These are phyloP conservation scores for Selenia dentaria DNA, from an alignment of 2,888 invertebrate species.

Conservation along the genomic window DNA sequence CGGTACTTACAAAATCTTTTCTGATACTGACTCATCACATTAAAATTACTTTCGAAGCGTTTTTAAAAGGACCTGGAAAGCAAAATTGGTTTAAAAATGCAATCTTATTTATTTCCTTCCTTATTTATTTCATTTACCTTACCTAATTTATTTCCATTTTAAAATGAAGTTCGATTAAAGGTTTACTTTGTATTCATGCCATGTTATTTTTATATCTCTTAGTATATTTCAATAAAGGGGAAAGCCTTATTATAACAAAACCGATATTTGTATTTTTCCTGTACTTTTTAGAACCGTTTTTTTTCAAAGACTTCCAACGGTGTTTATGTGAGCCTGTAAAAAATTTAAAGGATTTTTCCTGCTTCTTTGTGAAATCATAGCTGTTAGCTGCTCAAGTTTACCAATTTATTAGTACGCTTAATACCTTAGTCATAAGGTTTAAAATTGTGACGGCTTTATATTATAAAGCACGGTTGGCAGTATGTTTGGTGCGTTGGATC, in stretches of 20 bases:
- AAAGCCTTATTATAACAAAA: conserved; percentile 10
- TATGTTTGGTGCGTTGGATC: conserved; percentile 33
- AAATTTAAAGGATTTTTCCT: conserved; percentile 21
- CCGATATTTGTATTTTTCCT: conserved; percentile 9
- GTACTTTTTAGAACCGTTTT: conserved; percentile 17
- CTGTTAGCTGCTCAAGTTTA: neutral
- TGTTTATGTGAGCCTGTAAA: conserved; percentile 21
- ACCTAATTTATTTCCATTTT: too few species aligned
- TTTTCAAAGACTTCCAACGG: conserved; percentile 24
- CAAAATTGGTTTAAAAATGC: too few species aligned
- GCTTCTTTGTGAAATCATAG: conserved; percentile 18
- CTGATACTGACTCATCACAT: conserved; percentile 64
- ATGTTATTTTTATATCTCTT: neutral
- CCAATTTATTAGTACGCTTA: conserved; percentile 1
- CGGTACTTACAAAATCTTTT: conserved; percentile 84
- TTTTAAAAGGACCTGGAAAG: too few species aligned
- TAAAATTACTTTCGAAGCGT: too few species aligned
- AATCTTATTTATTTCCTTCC: too few species aligned
- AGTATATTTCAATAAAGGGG: conserved; percentile 1
- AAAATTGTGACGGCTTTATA: conserved; percentile 6
- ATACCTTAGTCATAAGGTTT: neutral
- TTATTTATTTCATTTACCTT: too few species aligned
- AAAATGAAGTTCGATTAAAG: too few species aligned
- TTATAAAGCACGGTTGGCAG: conserved; percentile 29
- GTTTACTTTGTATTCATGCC: too few species aligned